phyloP scores from a whole-genome alignment of 2,888 invertebrate genomes.

The Escarpia spicata region DNA sequence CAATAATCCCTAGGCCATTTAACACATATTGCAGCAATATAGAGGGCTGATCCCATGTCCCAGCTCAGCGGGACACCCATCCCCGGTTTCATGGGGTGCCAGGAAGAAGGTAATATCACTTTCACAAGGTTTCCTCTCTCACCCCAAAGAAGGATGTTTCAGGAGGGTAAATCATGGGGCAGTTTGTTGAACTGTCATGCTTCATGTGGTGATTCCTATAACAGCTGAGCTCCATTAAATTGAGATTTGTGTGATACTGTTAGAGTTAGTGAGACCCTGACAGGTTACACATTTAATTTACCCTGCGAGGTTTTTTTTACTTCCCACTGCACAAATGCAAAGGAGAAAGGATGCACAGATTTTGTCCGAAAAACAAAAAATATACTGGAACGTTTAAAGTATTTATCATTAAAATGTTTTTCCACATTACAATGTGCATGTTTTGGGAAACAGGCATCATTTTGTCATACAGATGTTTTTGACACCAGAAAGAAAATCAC shows the following conservation, averaged over 20 bases:
- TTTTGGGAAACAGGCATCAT: not conserved
- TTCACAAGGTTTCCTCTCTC: not conserved
- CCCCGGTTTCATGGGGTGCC: not conserved
- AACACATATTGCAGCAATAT: not conserved
- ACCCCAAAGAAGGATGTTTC: not conserved
- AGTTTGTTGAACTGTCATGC: not conserved
- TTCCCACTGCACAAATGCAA: not conserved
- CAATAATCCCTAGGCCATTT: conserved; percentile 1
- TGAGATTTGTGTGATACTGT: not conserved
- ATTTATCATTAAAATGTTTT: not conserved
- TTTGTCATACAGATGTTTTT: not conserved
- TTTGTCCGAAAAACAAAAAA: not conserved
- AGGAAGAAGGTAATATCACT: conserved; percentile 13
- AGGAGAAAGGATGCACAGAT: not conserved
- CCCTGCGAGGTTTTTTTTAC: not conserved
- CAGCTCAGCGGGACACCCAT: not conserved
- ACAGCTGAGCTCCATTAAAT: too few relatives aligned
- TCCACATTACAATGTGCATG: not conserved
- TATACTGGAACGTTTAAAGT: not conserved
- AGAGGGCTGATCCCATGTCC: not conserved
- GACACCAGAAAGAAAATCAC: not conserved
- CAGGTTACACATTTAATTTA: not conserved
- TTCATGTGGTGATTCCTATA: not conserved
- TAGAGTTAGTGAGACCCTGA: not conserved
- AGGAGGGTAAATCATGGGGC: not conserved